These are phyloP conservation scores for Clamator glandarius DNA, from an alignment of 2,797 vertebrate genomes.

Conservation along the genomic window DNA sequence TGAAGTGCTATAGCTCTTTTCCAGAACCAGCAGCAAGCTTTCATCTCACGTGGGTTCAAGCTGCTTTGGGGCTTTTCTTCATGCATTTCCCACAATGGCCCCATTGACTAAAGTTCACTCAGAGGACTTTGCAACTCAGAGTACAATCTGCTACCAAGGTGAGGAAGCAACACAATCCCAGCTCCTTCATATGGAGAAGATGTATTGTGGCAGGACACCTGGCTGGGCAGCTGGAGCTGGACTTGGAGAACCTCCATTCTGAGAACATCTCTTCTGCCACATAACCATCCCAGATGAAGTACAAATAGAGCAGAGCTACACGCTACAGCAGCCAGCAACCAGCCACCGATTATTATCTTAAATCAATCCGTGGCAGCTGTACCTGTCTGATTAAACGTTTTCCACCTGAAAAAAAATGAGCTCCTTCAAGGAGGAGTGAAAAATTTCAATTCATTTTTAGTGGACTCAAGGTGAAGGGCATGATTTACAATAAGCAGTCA, in stretches of 20 bases:
- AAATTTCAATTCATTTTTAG: neutral
- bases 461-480: neutral
- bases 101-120: neutral
- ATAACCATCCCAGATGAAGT: neutral
- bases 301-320: neutral
- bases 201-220: neutral
- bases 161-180: neutral
- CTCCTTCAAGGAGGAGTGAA: neutral
- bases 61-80: neutral
- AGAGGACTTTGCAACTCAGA: neutral
- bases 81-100: neutral
- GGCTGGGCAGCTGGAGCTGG: neutral
- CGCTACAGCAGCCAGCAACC: neutral
- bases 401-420: neutral
- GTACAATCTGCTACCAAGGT: neutral
- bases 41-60: neutral
- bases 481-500: neutral
- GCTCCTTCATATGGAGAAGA: fast-evolving
- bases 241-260: neutral
- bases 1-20: neutral
- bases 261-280: neutral
- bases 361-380: neutral
- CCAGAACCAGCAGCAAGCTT: neutral
- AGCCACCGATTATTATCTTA: neutral
- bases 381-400: neutral